Conservation (phyloP, 37 sponge, comb jelly and placozoan genomes). For the Amphimedon queenslandica region DNA sequence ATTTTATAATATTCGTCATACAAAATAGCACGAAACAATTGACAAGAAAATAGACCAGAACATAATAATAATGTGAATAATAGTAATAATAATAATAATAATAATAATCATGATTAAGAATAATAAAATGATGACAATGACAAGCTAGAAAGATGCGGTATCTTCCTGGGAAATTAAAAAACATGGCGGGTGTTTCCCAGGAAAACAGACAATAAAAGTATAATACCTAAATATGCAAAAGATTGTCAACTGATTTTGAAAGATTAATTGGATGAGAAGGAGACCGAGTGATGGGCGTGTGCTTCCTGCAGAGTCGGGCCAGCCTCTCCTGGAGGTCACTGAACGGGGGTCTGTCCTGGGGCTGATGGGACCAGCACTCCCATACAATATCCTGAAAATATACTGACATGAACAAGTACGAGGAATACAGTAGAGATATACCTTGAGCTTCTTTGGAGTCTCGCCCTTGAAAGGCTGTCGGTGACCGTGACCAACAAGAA, state of each 20-base stretch:
- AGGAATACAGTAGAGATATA: slow-evolving; percentile 9
- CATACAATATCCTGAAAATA: slow-evolving; percentile 40
- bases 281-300: slow-evolving; percentile 34
- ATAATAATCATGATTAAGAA: no score
- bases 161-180: no score
- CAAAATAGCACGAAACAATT: no score
- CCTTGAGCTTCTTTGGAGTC: slow-evolving; percentile 48
- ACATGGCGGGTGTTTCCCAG: no score
- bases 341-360: slow-evolving; percentile 41
- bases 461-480: slow-evolving; percentile 42
- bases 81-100: no score
- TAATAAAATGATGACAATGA: no score
- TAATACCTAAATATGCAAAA: slow-evolving; percentile 17
- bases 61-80: no score
- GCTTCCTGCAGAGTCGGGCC: slow-evolving; percentile 28
- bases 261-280: slow-evolving; percentile 51
- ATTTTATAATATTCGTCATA: no score
- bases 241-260: slow-evolving; percentile 35
- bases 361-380: slow-evolving; percentile 45
- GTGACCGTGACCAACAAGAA: slow-evolving; percentile 38
- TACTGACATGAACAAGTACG: background rate
- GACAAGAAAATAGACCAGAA: no score
- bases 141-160: no score
- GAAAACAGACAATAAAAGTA: background rate
- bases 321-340: slow-evolving; percentile 27